A percentile compares a stretch with the other conserved stretches of the same genome.
Conservation (phyloP, 2,797 vertebrate genomes). For the Threskiornis aethiopicus region DNA sequence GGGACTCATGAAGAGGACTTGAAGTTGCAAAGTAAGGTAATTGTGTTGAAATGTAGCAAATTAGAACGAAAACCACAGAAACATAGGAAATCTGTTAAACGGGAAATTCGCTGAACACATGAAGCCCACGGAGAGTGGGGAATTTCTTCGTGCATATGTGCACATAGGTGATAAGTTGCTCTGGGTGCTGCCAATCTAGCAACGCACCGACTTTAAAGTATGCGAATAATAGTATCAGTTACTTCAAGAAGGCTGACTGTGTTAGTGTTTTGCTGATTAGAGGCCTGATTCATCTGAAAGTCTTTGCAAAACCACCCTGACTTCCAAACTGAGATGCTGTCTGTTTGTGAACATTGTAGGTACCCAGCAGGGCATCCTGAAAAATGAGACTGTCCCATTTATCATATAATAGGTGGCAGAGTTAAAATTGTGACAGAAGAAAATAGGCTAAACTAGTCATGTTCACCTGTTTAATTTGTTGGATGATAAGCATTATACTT, state of each 20-base stretch:
- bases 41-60: background rate
- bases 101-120: background rate
- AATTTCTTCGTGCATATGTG: background rate
- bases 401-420: background rate
- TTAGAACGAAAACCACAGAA: accelerated
- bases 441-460: background rate
- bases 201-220: background rate
- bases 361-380: background rate
- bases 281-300: background rate
- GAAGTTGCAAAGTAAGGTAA: background rate
- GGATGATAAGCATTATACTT: background rate
- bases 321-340: background rate
- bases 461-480: background rate
- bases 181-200: background rate
- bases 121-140: too few species aligned
- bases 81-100: background rate
- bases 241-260: background rate
- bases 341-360: background rate
- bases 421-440: background rate
- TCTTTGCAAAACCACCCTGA: background rate
- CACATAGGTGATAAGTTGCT: background rate
- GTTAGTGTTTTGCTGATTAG: background rate
- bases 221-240: background rate
- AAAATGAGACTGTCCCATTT: background rate
- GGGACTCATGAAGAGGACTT: background rate